Evolutionary conservation across 2,888 invertebrate species (phyloP), one percentile per base, ranked within the genome.

Genomic region (Tetragnatha montana): DNA sequence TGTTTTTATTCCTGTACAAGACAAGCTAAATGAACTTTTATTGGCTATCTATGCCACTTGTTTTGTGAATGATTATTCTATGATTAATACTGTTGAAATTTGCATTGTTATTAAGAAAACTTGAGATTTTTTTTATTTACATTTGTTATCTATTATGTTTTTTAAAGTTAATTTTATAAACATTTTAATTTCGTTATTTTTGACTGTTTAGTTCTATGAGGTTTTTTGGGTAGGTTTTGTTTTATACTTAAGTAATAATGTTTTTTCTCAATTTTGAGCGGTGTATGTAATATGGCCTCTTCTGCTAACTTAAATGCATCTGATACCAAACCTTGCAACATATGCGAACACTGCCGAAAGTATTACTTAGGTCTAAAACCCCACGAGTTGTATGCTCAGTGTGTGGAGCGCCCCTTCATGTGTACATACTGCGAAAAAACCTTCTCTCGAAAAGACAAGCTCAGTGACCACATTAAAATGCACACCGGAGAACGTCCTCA

Each of bases 351-450:
- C 47, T 89, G 89, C 19, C 74, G 89, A 1, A 89, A 89, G 71
- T 89, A 89, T 78, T 89, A 89, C 60, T 60, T 89, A n/a, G 69
- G 69, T 49, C 71, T 89, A 49, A 89, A 89, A 21, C 89, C 89
- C 8, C 89, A 89, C 76, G 89, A 89, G 22, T 73, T 89, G n/a
- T 89, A 89, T 75, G 89, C 89, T 2, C 89, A 89, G 73, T 89
- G 89, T 73, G 89, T 89, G 6, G 89, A 89, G 47, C 89, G 89
- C 8, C 89, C 89, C 47, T 89, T 89, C 22, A 78, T 85, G 81
- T 89, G 89, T 22, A 81, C 81, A 7, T 89, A 89, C 21, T 89
- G 89, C 71, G 85, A 89, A 68, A 50, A 70, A 73, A 85, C 85
- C 10, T 89, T 89, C 76, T 69, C 89, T 21, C 89, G 89, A 19